Conservation (phyloP, 2,888 invertebrate genomes). For the Cantharis flavilabris region DNA sequence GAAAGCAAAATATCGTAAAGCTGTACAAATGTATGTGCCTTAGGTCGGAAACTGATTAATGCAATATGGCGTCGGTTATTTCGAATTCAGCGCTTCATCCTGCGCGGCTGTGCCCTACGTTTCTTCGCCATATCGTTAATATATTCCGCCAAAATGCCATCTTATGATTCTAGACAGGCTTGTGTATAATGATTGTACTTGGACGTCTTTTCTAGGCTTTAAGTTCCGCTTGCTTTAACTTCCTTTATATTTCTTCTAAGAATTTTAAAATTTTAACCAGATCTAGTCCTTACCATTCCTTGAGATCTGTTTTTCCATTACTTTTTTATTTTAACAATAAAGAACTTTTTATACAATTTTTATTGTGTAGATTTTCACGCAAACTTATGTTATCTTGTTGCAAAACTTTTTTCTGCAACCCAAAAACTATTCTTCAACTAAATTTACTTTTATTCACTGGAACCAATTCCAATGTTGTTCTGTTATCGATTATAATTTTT, state of each 20-base stretch:
- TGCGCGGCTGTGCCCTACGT: constrained; percentile 31
- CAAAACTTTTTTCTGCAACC: neutral
- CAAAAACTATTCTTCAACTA: neutral
- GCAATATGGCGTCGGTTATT: constrained; percentile 41
- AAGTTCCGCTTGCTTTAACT: constrained; percentile 15
- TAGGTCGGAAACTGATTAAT: constrained; percentile 41
- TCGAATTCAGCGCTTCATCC: constrained; percentile 39
- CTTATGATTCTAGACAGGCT: constrained; percentile 38
- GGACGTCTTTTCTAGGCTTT: constrained; percentile 23
- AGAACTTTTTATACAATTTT: neutral
- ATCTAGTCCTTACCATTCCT: neutral
- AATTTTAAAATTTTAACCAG: constrained; percentile 6
- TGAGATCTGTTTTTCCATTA: neutral
- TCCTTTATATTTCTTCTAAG: constrained; percentile 5
- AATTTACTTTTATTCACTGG: neutral
- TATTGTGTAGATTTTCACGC: neutral
- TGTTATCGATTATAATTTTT: neutral
- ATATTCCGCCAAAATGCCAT: constrained; percentile 38
- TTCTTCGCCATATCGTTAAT: constrained; percentile 35
- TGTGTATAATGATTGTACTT: constrained; percentile 35
- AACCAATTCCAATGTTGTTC: neutral
- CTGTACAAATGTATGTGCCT: constrained; percentile 34
- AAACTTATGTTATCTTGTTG: neutral
- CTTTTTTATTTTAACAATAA: neutral
- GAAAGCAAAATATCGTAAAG: constrained; percentile 12